Evolutionary conservation across 2,888 invertebrate genomes (phyloP).

Genomic region (Cephus spinipes): DNA sequence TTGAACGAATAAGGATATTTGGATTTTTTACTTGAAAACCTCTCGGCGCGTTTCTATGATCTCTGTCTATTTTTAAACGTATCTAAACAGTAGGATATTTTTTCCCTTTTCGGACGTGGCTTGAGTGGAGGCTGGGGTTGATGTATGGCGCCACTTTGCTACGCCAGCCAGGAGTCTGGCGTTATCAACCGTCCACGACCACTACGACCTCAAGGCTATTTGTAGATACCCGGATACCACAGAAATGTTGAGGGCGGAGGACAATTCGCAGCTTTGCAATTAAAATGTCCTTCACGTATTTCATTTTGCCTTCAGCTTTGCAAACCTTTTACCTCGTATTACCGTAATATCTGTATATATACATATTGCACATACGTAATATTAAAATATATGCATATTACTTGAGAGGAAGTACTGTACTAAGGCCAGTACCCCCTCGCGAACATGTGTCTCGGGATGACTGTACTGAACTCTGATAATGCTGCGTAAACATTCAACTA

Average conservation of each 20-base stretch:
- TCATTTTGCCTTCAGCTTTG: background rate
- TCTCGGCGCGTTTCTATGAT: background rate
- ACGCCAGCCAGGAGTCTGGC: slow-evolving; percentile 9
- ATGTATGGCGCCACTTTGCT: slow-evolving; percentile 22
- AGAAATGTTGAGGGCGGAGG: background rate
- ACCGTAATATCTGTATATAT: background rate
- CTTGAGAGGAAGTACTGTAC: background rate
- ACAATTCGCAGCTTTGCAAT: slow-evolving; percentile 17
- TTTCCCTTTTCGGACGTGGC: slow-evolving; percentile 2
- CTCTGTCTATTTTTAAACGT: background rate
- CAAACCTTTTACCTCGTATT: slow-evolving; percentile 5
- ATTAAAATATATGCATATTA: background rate
- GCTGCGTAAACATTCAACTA: background rate
- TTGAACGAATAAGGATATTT: background rate
- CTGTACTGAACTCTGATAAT: background rate
- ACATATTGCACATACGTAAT: background rate
- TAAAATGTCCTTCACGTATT: slow-evolving; percentile 22
- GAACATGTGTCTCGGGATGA: background rate
- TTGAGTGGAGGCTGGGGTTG: slow-evolving; percentile 10
- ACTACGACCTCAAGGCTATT: slow-evolving; percentile 14
- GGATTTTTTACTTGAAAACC: background rate
- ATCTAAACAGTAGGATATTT: slow-evolving; percentile 4
- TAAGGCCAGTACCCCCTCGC: background rate
- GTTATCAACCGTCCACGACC: slow-evolving; percentile 19
- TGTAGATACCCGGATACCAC: slow-evolving; percentile 17